Evolutionary conservation across 2,113 vertebrate genomes (phyloP).

Genomic region (Amphilophus citrinellus): DNA sequence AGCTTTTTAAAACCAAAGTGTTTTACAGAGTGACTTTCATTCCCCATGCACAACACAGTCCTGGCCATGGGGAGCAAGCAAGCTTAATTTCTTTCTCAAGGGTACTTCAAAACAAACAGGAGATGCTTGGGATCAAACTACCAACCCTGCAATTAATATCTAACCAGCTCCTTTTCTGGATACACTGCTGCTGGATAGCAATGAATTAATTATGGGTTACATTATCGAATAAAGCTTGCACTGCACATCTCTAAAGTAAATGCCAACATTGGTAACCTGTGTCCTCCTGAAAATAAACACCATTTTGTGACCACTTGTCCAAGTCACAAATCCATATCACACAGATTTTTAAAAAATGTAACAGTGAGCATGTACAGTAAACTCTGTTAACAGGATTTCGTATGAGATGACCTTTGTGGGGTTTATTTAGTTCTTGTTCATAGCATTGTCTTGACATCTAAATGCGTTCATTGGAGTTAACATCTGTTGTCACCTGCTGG

Average conservation of each 20-base stretch:
- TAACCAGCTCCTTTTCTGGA: neutral
- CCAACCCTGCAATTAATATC: conserved; percentile 16
- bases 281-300: conserved; percentile 12
- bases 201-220: conserved; percentile 1
- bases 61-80: neutral
- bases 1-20: conserved; percentile 3
- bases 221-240: neutral
- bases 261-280: neutral
- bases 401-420: rapidly evolving
- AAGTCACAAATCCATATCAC: neutral
- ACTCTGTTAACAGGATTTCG: neutral
- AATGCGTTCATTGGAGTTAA: neutral
- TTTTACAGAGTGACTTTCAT: neutral
- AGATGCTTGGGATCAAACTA: conserved; percentile 2
- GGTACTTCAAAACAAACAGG: neutral
- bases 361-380: neutral
- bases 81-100: conserved; percentile 16
- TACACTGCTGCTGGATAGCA: neutral
- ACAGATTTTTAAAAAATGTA: neutral
- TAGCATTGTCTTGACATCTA: neutral
- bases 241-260: neutral
- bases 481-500: neutral
- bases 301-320: neutral
- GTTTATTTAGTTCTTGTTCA: neutral
- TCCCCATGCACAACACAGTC: neutral